Conservation (phyloP, 2,888 invertebrate genomes). For the Athalia circularis region DNA sequence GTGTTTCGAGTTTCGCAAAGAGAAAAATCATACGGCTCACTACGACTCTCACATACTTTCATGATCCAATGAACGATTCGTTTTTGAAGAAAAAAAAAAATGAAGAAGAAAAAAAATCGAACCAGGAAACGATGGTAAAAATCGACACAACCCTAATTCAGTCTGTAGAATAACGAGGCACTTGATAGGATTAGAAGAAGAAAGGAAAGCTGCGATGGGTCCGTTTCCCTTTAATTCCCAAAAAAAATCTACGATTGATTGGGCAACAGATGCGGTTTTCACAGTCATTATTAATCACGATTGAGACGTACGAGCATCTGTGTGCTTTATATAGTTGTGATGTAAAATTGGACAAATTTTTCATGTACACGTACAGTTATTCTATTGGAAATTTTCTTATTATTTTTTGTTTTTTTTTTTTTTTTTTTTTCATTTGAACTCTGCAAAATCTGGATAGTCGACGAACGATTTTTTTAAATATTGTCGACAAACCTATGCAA, state of each 20-base stretch:
- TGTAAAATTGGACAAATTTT: background rate
- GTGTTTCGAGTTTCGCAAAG: background rate
- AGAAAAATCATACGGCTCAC: too few species aligned
- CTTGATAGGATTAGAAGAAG: background rate
- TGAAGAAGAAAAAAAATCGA: background rate
- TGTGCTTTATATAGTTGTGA: background rate
- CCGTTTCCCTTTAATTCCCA: background rate
- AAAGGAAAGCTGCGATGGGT: background rate
- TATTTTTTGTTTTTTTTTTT: background rate
- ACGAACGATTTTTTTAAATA: too few species aligned
- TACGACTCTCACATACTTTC: background rate
- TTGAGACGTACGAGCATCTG: too few species aligned
- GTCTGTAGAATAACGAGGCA: too few species aligned
- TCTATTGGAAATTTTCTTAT: background rate
- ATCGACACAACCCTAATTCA: too few species aligned
- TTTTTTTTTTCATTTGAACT: too few species aligned
- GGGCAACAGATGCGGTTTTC: slow-evolving; percentile 18
- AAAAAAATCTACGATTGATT: background rate
- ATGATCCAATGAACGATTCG: background rate
- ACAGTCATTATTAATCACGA: background rate
- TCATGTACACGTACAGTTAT: too few species aligned
- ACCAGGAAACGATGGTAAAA: background rate
- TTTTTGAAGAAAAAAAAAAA: background rate
- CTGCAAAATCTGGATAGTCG: too few species aligned
- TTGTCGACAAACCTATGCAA: too few species aligned